Conservation (phyloP, 2,113 vertebrate genomes). For the Zapornia atra region DNA sequence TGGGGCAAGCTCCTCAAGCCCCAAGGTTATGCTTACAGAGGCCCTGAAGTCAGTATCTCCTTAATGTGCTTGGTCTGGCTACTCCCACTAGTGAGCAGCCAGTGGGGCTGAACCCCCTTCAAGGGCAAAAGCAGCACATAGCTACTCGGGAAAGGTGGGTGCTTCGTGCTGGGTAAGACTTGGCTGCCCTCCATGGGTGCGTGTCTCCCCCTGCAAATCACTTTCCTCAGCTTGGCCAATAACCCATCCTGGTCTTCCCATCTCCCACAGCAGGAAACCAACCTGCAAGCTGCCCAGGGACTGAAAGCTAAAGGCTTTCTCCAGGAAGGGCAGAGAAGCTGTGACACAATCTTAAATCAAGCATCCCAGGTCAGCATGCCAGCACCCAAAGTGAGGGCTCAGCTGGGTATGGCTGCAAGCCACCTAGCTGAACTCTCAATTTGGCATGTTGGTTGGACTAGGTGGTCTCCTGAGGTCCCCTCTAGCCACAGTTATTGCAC, state of each 20-base stretch:
- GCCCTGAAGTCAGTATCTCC: background rate
- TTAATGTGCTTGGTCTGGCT: background rate
- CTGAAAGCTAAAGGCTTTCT: background rate
- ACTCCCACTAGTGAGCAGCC: background rate
- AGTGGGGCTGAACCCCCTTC: background rate
- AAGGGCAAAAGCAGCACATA: background rate
- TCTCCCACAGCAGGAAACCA: background rate
- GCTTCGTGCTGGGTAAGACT: background rate
- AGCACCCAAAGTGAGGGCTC: background rate
- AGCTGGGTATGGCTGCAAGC: background rate
- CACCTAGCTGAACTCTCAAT: background rate
- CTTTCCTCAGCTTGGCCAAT: background rate
- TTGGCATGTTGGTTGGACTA: fast-evolving
- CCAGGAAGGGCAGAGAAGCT: background rate
- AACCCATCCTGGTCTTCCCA: background rate
- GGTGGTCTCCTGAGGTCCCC: background rate
- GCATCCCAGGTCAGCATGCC: background rate
- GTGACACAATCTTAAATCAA: background rate
- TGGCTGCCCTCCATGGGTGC: fast-evolving
- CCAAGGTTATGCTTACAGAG: background rate
- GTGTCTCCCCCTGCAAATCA: background rate
- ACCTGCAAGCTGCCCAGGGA: background rate
- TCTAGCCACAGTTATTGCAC: background rate
- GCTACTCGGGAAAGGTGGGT: background rate
- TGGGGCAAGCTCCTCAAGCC: background rate